Evolutionary conservation across 2,797 vertebrate species (phyloP), one percentile per base, ranked within the genome.

Genomic region (Phaenicophaeus curvirostris): DNA sequence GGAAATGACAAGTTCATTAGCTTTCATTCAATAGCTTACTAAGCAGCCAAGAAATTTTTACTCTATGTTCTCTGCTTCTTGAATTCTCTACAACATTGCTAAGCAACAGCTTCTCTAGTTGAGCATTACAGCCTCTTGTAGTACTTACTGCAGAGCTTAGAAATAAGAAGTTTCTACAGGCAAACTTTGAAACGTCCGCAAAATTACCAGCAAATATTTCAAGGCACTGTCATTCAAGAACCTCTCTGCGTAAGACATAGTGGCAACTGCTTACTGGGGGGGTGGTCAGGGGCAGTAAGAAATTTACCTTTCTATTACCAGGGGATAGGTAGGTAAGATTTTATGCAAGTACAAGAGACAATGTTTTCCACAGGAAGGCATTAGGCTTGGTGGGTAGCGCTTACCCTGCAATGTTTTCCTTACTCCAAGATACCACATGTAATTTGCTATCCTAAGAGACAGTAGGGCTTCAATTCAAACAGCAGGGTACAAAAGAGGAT

Each of bases 91-190:
- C 27, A 75, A 54, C 58, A 90, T 13, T 81, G 65, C 87, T 73
- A 82, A 83, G 94, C 95, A 91, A 90, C 57, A 21, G 33, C 28
- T 84, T 72, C 54, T 85, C 46, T 39, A 62, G 33, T 1, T 72
- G 51, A 91, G 51, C 57, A 68, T 31, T 41, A 46, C 27, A 90
- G 55, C 7, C 35, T 90, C 93, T 48, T 30, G 42, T 27, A 91
- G 74, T 28, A 71, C 48, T 81, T 85, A 18, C 30, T n/a, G 33
- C 23, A n/a, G 31, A 75, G 20, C 30, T 35, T 35, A 12, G 54
- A 94, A 89, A 54, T 57, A 58, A 65, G 35, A 63, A 27, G n/a
- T 58, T 80, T 81, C 79, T 82, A 76, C 39, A 33, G 87, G 51
- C 57, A 71, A 82, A 53, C 59, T 24, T 74, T 0, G 0, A 79